Evolutionary conservation across 2,888 invertebrate species (phyloP).

Genomic region (Macropis europaea): DNA sequence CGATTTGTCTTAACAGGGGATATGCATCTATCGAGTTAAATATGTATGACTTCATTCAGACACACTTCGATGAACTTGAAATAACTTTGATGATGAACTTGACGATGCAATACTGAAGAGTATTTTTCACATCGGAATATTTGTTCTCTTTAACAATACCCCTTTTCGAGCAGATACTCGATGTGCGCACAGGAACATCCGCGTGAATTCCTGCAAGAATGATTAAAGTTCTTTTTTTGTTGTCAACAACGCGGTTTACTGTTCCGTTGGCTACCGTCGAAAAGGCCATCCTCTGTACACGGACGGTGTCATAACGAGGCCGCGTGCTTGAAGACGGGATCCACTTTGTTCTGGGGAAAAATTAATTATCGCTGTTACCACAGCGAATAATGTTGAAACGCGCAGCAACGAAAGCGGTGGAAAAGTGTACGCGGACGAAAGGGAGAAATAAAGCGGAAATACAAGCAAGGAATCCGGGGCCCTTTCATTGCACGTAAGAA

Average conservation of each 20-base stretch:
- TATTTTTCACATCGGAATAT: too few species aligned
- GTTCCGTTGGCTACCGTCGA: slow-evolving; percentile 15
- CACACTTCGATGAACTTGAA: too few species aligned
- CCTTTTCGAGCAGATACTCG: too few species aligned
- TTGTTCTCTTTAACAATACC: too few species aligned
- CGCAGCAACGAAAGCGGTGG: not conserved
- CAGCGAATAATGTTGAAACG: slow-evolving; percentile 19
- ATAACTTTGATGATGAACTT: too few species aligned
- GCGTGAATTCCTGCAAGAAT: slow-evolving; percentile 50
- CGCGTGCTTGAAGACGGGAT: slow-evolving; percentile 31
- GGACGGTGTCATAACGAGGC: slow-evolving; percentile 21
- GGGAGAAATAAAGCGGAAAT: slow-evolving; percentile 6
- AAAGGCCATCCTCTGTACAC: not conserved
- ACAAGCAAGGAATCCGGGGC: not conserved
- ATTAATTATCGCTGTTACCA: slow-evolving; percentile 56
- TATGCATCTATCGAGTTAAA: too few species aligned
- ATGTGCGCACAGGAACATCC: too few species aligned
- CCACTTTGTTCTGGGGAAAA: slow-evolving; percentile 51
- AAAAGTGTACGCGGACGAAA: too few species aligned
- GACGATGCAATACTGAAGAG: too few species aligned
- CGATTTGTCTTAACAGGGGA: too few species aligned
- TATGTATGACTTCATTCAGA: too few species aligned
- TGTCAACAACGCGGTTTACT: not conserved
- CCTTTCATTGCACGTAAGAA: slow-evolving; percentile 7
- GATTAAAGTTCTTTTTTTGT: slow-evolving; percentile 58